phyloP scores from a whole-genome alignment of 1,140 invertebrate species.

The Bilobella aurantiaca region DNA sequence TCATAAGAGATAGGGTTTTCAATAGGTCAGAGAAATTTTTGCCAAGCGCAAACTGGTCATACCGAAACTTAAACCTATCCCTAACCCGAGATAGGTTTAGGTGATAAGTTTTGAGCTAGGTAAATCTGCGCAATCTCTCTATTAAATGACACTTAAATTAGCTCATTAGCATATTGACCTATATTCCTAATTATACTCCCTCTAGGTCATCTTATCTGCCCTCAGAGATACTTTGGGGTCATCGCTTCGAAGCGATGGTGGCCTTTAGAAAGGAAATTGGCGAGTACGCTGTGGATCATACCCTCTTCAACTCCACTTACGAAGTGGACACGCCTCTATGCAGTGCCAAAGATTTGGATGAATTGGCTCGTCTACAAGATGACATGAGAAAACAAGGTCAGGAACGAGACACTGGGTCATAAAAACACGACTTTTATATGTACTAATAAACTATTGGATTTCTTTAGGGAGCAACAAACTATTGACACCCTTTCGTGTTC shows the following conservation, averaged over 20 bases:
- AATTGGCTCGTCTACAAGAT: constrained; percentile 42
- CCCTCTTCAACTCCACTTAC: constrained; percentile 80
- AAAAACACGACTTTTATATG: neutral
- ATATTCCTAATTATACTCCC: too few species aligned
- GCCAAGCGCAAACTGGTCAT: too few species aligned
- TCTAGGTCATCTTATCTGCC: constrained; percentile 85
- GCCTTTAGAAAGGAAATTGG: constrained; percentile 83
- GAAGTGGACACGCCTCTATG: constrained; percentile 85
- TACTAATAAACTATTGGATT: too few species aligned
- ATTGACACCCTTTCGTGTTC: constrained; percentile 5
- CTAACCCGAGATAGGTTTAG: too few species aligned
- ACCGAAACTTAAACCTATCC: too few species aligned
- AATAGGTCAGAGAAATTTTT: too few species aligned
- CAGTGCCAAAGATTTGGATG: constrained; percentile 68
- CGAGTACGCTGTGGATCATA: constrained; percentile 89
- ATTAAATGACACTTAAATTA: neutral
- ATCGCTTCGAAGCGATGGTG: constrained; percentile 78
- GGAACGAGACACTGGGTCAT: too few species aligned
- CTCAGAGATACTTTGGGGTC: constrained; percentile 88
- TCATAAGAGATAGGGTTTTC: neutral
- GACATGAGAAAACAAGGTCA: constrained; percentile 28
- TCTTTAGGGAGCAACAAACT: neutral
- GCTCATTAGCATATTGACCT: too few species aligned
- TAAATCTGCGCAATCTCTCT: neutral
- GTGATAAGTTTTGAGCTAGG: neutral